Evolutionary conservation across 1,140 invertebrate species (phyloP), one percentile per base, ranked within the genome.

Genomic region (Solen grandis): DNA sequence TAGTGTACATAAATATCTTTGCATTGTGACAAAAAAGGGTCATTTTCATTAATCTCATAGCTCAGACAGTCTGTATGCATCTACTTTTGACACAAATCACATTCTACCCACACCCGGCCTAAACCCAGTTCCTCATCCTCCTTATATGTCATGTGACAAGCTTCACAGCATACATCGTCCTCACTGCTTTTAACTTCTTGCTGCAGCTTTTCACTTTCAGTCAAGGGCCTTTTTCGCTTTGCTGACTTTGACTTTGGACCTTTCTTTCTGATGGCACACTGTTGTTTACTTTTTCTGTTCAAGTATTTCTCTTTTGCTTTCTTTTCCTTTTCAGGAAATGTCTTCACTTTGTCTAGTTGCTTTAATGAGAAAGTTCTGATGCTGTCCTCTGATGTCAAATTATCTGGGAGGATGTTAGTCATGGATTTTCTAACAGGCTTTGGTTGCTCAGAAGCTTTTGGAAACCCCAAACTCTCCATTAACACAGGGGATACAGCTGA

Each of bases 291-390:
- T 46, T 46, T 60, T 74, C 41, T n/a, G 38, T 41, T 59, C 5
- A 73, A 29, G 55, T 38, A 73, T 41, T 73, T 73, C 35, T 19
- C 29, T 73, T 73, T 73, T 14, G 33, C 70, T 27, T 60, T 60
- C 22, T 57, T 59, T 35, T 59, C 60, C 33, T 59, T 55, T 36
- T 59, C 62, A 31, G 46, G 68, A 81, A 74, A 81, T 22, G 13
- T 8, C 36, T 63, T 70, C 4, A 65, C 60, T 72, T 66, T 82
- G 13, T 77, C 68, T 54, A 76, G 5, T 22, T 81, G 38, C 68
- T 82, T 82, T 55, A 70, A 27, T 29, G 73, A 38, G 8, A 74
- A 52, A 19, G 59, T 59, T 59, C 55, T 59, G 1, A 73, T 60
- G 41, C 31, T 41, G 13, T 60, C 36, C 19, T 55, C 16, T 25